phyloP scores from a whole-genome alignment of 2,113 vertebrate species.

The Oncorhynchus gorbuscha region DNA sequence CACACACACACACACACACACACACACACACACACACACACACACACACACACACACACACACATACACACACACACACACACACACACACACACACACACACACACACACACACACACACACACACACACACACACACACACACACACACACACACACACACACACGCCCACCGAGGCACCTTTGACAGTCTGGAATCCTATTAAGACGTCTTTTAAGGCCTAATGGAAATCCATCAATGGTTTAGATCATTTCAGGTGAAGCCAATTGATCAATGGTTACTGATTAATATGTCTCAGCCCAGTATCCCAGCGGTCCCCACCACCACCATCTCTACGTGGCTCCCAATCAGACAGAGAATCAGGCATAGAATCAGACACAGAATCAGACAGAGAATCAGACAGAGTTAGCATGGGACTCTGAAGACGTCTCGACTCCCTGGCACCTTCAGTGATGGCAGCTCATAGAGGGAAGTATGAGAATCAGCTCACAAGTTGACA shows the following conservation, averaged over 20 bases:
- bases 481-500: neutral
- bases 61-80: neutral
- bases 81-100: neutral
- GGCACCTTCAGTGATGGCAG: neutral
- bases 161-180: neutral
- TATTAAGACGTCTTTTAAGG: conserved; percentile 64
- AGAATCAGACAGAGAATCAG: neutral
- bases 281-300: conserved; percentile 52
- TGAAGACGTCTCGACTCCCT: too few species aligned
- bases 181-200: conserved; percentile 42
- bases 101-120: neutral
- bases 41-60: neutral
- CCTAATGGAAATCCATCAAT: conserved; percentile 73
- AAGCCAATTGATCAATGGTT: conserved; percentile 70
- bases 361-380: neutral
- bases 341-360: neutral
- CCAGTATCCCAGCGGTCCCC: neutral
- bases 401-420: too few species aligned
- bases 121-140: neutral
- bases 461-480: neutral
- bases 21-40: neutral
- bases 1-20: too few species aligned
- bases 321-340: neutral
- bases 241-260: conserved; percentile 65
- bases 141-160: neutral